Base-by-base conservation (phyloP, 2,888 invertebrate genomes). In the Chironomus tentans region DNA sequence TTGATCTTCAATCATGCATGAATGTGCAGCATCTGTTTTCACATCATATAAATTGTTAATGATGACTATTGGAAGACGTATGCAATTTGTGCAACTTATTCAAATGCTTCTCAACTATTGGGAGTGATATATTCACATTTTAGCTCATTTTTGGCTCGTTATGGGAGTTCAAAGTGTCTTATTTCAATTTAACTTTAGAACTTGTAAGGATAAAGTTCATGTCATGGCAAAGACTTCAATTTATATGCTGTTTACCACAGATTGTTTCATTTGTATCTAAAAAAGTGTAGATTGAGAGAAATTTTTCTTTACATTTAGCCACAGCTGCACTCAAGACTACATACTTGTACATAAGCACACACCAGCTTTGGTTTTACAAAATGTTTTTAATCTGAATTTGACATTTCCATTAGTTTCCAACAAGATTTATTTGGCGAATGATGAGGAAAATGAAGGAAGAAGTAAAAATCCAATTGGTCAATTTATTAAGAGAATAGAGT, bases 381-480 rank as follows among this genome's bases (percentile, higher is more conserved):
- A 50, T 56, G 15, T 18, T 21, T 65, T 65, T 65, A 65, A 65
- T 65, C 65, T 65, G 65, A 65, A 65, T 65, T 65, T 65, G 65
- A 65, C 65, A 65, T 65, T 65, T 65, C 65, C 65, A 65, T 65
- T 65, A 65, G 65, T 24, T 65, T 12, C 15, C 56, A 38, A 12
- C 21, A 65, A 65, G 65, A 65, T 65, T 65, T 65, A 65, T 65
- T 56, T 7, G n/a, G 4, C 2, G 56, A 56, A 10, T 38, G 38
- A 38, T 38, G 38, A 38, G 38, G 38, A 38, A 38, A 38, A 50
- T 56, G 18, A 56, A 18, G n/a, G 56, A 18, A 24, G 21, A 21
- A 65, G 24, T 38, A 13, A 65, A 24, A 21, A 13, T 24, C 10
- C 21, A 65, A 24, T 22, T 65, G 65, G 21, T 21, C 65, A 65